These are phyloP conservation scores for Melangyna quadrimaculata DNA, from an alignment of 2,888 invertebrate genomes.

Conservation along the genomic window DNA sequence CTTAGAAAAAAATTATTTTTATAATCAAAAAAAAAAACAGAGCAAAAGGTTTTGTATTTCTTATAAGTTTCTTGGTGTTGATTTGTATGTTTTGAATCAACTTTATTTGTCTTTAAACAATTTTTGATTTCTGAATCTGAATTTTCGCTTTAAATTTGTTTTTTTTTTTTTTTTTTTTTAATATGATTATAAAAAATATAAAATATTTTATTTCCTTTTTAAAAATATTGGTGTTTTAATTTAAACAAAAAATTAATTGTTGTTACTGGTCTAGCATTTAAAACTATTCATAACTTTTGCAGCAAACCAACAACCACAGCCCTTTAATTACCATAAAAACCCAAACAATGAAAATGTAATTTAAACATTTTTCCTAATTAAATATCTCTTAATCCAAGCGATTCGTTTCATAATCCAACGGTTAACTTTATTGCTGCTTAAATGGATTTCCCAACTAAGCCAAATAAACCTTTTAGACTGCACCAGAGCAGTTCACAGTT, in stretches of 20 bases:
- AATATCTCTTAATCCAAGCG: conserved; percentile 56
- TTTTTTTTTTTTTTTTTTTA: too few relatives aligned
- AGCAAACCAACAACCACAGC: conserved; percentile 21
- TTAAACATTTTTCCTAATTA: conserved; percentile 49
- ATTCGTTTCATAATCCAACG: conserved; percentile 52
- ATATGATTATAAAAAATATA: too few relatives aligned
- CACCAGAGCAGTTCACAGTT: conserved; percentile 22
- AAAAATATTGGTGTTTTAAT: too few relatives aligned
- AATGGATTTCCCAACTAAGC: conserved; percentile 46
- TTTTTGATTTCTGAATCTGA: too few relatives aligned
- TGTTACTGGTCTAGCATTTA: neutral
- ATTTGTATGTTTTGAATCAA: too few relatives aligned
- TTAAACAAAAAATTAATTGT: neutral
- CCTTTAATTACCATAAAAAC: neutral
- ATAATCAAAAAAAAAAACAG: too few relatives aligned
- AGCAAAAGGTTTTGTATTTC: too few relatives aligned
- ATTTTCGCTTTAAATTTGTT: too few relatives aligned
- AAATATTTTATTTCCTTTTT: too few relatives aligned
- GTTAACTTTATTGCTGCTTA: conserved; percentile 53
- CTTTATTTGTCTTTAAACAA: too few relatives aligned
- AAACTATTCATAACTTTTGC: conserved; percentile 14
- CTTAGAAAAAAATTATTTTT: too few relatives aligned
- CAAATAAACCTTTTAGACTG: conserved; percentile 14
- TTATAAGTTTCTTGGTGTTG: too few relatives aligned
- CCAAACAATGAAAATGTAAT: conserved; percentile 10